A percentile compares a stretch with the other conserved stretches of the same genome.
phyloP scores from a whole-genome alignment of 2,888 invertebrate genomes.

The Matsumyia berberina region DNA sequence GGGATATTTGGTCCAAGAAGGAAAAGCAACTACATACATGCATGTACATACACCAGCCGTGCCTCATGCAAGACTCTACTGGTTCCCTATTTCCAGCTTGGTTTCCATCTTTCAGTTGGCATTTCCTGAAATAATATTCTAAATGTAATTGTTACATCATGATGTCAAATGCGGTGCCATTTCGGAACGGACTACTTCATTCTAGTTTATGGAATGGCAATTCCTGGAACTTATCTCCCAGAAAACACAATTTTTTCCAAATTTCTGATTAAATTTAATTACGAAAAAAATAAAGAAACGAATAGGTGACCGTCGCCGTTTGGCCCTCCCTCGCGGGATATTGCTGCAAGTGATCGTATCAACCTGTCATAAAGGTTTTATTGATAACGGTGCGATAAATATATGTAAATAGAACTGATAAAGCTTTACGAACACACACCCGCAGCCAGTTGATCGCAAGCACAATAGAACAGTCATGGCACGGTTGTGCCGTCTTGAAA shows the following conservation, averaged over 20 bases:
- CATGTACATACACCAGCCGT: no score
- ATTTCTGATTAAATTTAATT: conserved; percentile 33
- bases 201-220: background rate
- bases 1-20: no score
- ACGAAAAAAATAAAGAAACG: conserved; percentile 6
- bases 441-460: background rate
- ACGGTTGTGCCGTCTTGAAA: background rate
- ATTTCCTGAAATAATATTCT: no score
- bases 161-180: no score
- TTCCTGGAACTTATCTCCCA: conserved; percentile 7
- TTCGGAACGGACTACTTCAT: no score
- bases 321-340: conserved; percentile 14
- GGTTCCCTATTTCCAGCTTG: no score
- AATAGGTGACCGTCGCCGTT: background rate
- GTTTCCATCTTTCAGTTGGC: no score
- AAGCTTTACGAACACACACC: background rate
- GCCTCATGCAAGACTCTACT: no score
- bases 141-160: no score
- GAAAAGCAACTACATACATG: no score
- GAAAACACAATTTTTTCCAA: conserved; percentile 30
- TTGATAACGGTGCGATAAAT: conserved; percentile 36
- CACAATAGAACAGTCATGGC: background rate
- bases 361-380: conserved; percentile 34
- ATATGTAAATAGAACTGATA: conserved; percentile 21
- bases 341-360: conserved; percentile 48